Evolutionary conservation across 2,113 vertebrate species (phyloP).

Genomic region (Laterallus jamaicensis): DNA sequence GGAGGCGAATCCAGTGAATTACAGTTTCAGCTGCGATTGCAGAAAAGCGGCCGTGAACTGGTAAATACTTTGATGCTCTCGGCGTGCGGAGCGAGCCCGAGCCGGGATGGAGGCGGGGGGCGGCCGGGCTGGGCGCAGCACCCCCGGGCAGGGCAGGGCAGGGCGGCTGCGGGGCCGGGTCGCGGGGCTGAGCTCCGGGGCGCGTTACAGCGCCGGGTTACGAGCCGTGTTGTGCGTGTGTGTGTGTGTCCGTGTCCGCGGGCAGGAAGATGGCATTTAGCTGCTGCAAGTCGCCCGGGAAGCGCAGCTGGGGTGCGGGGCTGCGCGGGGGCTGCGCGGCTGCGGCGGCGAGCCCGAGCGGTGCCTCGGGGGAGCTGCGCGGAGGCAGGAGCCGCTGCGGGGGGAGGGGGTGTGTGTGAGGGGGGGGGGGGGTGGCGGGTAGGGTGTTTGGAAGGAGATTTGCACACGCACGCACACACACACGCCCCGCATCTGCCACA

Average conservation of each 20-base stretch:
- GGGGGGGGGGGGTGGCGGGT: too few relatives aligned
- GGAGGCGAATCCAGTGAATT: slow-evolving; percentile 32
- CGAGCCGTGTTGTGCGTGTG: neutral
- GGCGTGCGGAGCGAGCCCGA: slow-evolving; percentile 30
- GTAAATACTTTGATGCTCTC: slow-evolving; percentile 77
- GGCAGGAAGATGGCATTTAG: neutral
- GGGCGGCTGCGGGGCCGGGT: neutral
- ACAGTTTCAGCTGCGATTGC: slow-evolving; percentile 17
- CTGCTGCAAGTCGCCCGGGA: neutral
- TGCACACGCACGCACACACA: neutral
- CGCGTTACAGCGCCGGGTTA: neutral
- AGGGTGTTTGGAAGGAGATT: neutral
- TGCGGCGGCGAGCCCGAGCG: neutral
- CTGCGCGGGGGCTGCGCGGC: neutral
- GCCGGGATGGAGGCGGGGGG: neutral
- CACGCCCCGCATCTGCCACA: neutral
- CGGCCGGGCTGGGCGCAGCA: neutral
- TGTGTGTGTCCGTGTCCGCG: neutral
- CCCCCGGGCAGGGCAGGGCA: neutral
- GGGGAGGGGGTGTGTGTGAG: neutral
- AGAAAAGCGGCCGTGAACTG: slow-evolving; percentile 62
- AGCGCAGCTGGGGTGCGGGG: neutral
- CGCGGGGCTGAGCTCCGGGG: neutral
- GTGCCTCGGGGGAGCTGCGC: neutral
- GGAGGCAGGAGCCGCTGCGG: neutral